A percentile compares a stretch with the other conserved stretches of the same genome.
phyloP scores from a whole-genome alignment of 1,140 invertebrate genomes.

The Cydia strobilella region DNA sequence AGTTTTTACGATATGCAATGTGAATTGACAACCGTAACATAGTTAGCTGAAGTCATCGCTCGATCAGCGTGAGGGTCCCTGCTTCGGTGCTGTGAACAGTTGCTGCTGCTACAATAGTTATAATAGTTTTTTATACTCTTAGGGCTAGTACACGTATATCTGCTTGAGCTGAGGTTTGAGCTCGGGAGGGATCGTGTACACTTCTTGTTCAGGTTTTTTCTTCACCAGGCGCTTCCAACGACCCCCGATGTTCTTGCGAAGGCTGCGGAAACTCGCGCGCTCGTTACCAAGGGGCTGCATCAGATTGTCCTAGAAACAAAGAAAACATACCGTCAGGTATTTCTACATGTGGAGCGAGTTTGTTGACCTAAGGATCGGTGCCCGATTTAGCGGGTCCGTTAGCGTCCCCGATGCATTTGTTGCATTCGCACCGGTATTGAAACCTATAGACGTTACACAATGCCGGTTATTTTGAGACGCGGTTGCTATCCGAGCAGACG shows the following conservation, averaged over 20 bases:
- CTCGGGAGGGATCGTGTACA: constrained; percentile 91
- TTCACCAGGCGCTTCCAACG: constrained; percentile 90
- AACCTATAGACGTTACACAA: constrained; percentile 64
- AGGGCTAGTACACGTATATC: constrained; percentile 91
- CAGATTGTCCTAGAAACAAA: constrained; percentile 85
- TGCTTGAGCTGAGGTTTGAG: constrained; percentile 92
- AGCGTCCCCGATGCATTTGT: constrained; percentile 58
- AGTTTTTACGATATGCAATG: constrained; percentile 67
- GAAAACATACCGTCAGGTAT: constrained; percentile 51
- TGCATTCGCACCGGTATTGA: constrained; percentile 54
- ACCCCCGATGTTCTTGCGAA: constrained; percentile 90
- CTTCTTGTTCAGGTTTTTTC: constrained; percentile 88
- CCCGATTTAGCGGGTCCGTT: constrained; percentile 61
- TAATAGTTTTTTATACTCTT: no score
- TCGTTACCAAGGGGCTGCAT: constrained; percentile 86
- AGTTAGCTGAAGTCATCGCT: constrained; percentile 56
- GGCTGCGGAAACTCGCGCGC: constrained; percentile 87
- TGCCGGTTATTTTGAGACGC: constrained; percentile 56
- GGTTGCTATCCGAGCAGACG: constrained; percentile 50
- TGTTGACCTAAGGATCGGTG: constrained; percentile 50
- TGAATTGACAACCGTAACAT: constrained; percentile 63
- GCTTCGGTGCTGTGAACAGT: constrained; percentile 61
- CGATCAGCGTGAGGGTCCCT: constrained; percentile 59
- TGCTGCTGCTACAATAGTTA: constrained; percentile 41
- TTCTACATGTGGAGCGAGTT: constrained; percentile 41